phyloP scores from a whole-genome alignment of 1,140 invertebrate genomes.

The Trachymyrmex septentrionalis region DNA sequence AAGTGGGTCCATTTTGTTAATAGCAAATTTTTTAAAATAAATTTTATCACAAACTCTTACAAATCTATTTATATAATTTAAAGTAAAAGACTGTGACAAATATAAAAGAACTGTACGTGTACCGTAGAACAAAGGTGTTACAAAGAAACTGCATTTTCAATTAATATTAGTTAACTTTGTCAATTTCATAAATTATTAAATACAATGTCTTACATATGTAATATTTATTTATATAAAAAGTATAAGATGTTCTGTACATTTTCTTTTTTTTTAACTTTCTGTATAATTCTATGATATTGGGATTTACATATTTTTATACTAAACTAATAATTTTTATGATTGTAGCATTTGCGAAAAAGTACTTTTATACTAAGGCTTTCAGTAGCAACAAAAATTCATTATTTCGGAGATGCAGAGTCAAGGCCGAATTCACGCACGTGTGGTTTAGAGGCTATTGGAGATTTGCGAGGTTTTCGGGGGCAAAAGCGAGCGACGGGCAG shows the following conservation, averaged over 20 bases:
- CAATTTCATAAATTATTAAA: background rate
- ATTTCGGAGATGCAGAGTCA: constrained; percentile 1
- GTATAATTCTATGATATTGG: background rate
- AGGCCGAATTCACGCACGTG: background rate
- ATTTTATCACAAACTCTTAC: background rate
- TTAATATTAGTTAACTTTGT: constrained; percentile 9
- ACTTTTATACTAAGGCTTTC: too few relatives aligned
- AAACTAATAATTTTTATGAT: too few relatives aligned
- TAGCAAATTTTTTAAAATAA: constrained; percentile 3
- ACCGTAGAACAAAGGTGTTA: background rate
- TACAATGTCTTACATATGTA: background rate
- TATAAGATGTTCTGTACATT: background rate
- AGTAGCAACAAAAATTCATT: background rate
- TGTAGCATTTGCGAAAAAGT: too few relatives aligned
- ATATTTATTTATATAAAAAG: background rate
- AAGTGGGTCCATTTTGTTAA: constrained; percentile 5
- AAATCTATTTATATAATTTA: constrained; percentile 21
- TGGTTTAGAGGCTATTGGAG: background rate
- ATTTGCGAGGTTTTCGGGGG: constrained; percentile 24
- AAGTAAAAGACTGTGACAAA: background rate
- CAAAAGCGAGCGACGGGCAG: background rate
- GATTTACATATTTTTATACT: background rate
- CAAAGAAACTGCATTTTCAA: background rate
- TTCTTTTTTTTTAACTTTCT: background rate
- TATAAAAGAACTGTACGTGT: background rate